A percentile compares a stretch with the other conserved stretches of the same genome.
phyloP scores from a whole-genome alignment of 1,140 invertebrate genomes.

The Brachionus paranguensis region DNA sequence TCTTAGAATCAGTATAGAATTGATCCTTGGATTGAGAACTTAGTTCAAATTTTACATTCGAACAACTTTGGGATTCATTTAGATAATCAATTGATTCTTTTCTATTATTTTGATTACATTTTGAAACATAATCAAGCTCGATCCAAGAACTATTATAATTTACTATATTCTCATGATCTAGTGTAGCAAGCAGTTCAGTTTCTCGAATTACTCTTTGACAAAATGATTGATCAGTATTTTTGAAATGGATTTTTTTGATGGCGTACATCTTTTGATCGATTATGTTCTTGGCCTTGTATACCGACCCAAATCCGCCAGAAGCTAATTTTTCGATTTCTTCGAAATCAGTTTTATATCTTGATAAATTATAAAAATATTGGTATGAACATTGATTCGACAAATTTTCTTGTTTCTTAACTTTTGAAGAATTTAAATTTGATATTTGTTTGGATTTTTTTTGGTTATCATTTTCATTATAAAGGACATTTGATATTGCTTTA shows the following conservation, averaged over 20 bases:
- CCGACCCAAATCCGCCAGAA: constrained; percentile 16
- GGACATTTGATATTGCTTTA: not conserved
- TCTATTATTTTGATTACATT: not conserved
- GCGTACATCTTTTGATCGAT: constrained; percentile 14
- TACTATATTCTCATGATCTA: constrained; percentile 36
- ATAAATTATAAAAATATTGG: constrained; percentile 12
- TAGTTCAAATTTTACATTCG: not conserved
- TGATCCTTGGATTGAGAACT: not conserved
- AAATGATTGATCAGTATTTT: not conserved
- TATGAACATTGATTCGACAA: not conserved
- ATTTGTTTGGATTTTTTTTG: not conserved
- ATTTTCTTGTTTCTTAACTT: not conserved
- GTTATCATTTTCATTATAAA: not conserved
- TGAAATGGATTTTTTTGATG: constrained; percentile 25
- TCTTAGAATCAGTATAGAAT: not conserved
- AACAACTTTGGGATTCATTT: not conserved
- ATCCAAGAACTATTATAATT: constrained; percentile 20
- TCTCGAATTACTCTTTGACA: constrained; percentile 6
- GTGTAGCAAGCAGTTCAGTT: constrained; percentile 5
- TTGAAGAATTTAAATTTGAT: not conserved
- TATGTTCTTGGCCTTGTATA: constrained; percentile 18
- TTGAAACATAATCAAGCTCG: not conserved
- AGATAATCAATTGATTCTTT: not conserved
- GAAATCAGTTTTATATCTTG: constrained; percentile 25
- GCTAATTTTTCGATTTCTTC: constrained; percentile 8